Conservation (phyloP, 2,888 invertebrate species). For the Chorisops tibialis region DNA sequence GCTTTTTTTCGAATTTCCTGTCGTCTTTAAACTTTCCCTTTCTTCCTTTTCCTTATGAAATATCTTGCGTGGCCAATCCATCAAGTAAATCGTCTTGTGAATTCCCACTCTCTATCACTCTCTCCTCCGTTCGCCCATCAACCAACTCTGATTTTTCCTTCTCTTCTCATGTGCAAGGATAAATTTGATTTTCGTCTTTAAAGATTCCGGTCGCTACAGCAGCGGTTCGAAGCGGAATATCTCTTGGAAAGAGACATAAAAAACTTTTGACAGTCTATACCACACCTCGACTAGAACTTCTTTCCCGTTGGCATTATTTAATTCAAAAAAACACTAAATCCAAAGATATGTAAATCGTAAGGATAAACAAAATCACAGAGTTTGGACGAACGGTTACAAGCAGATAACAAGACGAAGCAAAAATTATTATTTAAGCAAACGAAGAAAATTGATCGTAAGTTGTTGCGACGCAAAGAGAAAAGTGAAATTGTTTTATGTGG, state of each 20-base stretch:
- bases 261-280: too few species aligned
- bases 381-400: conserved; percentile 10
- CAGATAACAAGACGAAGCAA: conserved; percentile 1
- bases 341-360: conserved; percentile 12
- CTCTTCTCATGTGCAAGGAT: conserved; percentile 12
- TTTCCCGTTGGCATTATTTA: conserved; percentile 7
- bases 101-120: not conserved
- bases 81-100: conserved; percentile 17
- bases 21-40: conserved; percentile 1
- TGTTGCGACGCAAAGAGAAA: not conserved
- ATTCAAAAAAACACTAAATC: conserved; percentile 2
- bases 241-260: too few species aligned
- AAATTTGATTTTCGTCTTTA: conserved; percentile 18
- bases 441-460: conserved; percentile 15
- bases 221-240: not conserved
- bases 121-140: conserved; percentile 1
- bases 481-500: conserved; percentile 8
- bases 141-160: conserved; percentile 13
- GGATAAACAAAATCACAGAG: conserved; percentile 17
- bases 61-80: conserved; percentile 18
- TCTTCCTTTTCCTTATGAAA: not conserved
- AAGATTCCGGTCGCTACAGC: not conserved
- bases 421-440: not conserved
- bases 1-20: conserved; percentile 9
- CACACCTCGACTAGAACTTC: not conserved